Evolutionary conservation across 2,797 vertebrate species (phyloP), one percentile per base, ranked within the genome.

Genomic region (Oophaga sylvatica): DNA sequence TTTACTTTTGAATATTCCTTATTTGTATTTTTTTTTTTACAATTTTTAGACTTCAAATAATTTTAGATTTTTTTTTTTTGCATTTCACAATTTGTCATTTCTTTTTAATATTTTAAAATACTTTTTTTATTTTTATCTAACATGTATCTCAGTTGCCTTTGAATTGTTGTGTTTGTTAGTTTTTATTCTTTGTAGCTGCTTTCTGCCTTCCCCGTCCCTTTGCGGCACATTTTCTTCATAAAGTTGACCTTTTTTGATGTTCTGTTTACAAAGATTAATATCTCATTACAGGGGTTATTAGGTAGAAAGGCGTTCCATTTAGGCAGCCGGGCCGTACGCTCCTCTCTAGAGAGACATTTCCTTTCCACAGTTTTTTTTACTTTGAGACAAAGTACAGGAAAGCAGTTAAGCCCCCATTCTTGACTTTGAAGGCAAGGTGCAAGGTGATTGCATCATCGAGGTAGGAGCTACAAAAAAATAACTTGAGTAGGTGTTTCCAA

Each of bases 191-290:
- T 41, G 31, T 16, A 7, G 9, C 15, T 70, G 9, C 15, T 70
- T n/a, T 56, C 35, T 41, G 20, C 45, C 7, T 12, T 56, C 26
- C 68, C 19, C 31, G 26, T 84, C 73, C 29, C 75, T 63, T 76
- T 22, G 62, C 26, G 35, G 16, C 56, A 81, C 70, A 57, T 81
- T 71, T 77, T 77, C 80, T 76, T 82, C 31, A 75, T 81, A 82
- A 87, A 76, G 70, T 31, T 76, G 26, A 48, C 62, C 15, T 13
- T 41, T 65, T 68, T 77, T 86, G 77, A 86, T 59, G 59, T 71
- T 80, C 6, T 80, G 22, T 86, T 86, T 80, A 73, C 35, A 70
- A 10, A 80, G 85, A 86, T 86, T 79, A 86, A 86, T 70, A 71
- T 71, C 29, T 70, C 77, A 71, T 77, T 86, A 45, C 48, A 20